Percentiles rank a stretch among this genome's conserved stretches.
These are phyloP conservation scores for Ectemnius cavifrons DNA, from an alignment of 2,888 invertebrate genomes.

Conservation along the genomic window DNA sequence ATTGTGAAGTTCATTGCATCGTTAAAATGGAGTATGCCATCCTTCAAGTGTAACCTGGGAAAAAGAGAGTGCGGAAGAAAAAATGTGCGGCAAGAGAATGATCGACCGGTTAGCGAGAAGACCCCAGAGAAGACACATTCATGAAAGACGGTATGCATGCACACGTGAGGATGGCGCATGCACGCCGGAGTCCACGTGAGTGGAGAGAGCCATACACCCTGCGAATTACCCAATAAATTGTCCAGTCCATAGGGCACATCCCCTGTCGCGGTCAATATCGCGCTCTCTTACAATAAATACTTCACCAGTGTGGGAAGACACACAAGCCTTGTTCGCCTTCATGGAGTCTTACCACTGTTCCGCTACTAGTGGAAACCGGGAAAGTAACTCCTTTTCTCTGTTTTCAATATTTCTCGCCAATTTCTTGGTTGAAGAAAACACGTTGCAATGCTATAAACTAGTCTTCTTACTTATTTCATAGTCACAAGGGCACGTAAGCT, in stretches of 20 bases:
- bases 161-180: conserved; percentile 34
- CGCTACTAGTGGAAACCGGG: conserved; percentile 33
- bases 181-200: conserved; percentile 38
- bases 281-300: conserved; percentile 71
- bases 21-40: too few species aligned
- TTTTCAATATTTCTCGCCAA: conserved; percentile 8
- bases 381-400: conserved; percentile 10
- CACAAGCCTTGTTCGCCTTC: conserved; percentile 53
- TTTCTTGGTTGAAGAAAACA: too few species aligned
- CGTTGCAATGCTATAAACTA: too few species aligned
- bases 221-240: conserved; percentile 63
- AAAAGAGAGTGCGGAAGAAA: too few species aligned
- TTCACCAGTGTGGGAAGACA: conserved; percentile 72
- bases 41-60: too few species aligned
- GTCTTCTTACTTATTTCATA: too few species aligned
- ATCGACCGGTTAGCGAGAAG: too few species aligned
- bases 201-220: conserved; percentile 48
- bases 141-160: too few species aligned
- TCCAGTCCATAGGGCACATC: conserved; percentile 65
- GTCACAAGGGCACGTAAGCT: too few species aligned
- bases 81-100: too few species aligned
- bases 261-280: conserved; percentile 75
- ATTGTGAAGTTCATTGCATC: too few species aligned
- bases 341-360: conserved; percentile 27
- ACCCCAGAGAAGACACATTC: too few species aligned